phyloP scores from a whole-genome alignment of 2,888 invertebrate genomes.

The Embidobia sp. region DNA sequence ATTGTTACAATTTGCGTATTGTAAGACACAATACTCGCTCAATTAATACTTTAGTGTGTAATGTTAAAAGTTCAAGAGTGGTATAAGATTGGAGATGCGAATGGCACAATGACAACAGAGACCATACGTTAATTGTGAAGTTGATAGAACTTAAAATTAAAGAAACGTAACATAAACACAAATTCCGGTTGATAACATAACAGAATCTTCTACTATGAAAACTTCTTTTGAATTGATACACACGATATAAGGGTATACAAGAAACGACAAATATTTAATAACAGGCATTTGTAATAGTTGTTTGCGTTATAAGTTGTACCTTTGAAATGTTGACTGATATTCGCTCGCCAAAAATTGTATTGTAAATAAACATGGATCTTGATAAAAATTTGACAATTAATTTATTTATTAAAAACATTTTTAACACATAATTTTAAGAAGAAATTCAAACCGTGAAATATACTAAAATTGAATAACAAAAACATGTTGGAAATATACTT shows the following conservation, averaged over 20 bases:
- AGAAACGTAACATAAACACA: too few species aligned
- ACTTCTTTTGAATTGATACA: too few species aligned
- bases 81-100: constrained; percentile 30
- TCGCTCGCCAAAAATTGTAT: not conserved
- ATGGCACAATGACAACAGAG: constrained; percentile 43
- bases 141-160: not conserved
- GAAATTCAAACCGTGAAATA: too few species aligned
- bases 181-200: too few species aligned
- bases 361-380: constrained; percentile 13
- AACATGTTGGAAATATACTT: too few species aligned
- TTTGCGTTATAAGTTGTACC: too few species aligned
- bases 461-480: too few species aligned
- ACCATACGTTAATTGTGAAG: constrained; percentile 8
- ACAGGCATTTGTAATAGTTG: too few species aligned
- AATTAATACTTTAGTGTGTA: constrained; percentile 56
- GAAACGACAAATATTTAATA: too few species aligned
- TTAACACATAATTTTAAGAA: too few species aligned
- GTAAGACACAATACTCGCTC: constrained; percentile 59
- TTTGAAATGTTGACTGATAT: not conserved
- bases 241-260: too few species aligned
- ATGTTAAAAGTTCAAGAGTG: constrained; percentile 39
- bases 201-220: not conserved
- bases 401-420: constrained; percentile 3
- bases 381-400: constrained; percentile 1
- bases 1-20: constrained; percentile 60